Conservation (phyloP, 2,797 vertebrate genomes). For the Tragopan temminckii region DNA sequence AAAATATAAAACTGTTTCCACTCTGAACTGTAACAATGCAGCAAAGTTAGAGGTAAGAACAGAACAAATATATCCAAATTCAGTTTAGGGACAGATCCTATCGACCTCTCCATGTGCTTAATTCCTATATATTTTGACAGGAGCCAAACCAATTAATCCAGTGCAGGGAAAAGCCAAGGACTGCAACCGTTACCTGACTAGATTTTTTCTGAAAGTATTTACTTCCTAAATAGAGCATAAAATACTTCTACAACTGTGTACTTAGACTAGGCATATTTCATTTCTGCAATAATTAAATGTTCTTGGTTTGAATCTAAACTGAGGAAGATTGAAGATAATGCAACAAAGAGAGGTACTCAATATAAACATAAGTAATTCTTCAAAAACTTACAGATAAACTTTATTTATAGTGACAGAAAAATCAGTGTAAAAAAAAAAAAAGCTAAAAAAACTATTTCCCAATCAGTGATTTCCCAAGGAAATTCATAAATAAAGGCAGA, state of each 20-base stretch:
- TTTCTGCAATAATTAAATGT: not conserved
- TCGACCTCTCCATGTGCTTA: not conserved
- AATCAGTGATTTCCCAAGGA: not conserved
- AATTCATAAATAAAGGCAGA: not conserved
- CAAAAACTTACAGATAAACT: not conserved
- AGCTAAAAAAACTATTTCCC: not conserved
- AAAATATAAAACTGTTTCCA: constrained; percentile 26
- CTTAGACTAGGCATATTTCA: not conserved
- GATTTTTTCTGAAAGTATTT: not conserved
- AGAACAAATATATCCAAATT: constrained; percentile 17
- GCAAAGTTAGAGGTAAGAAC: constrained; percentile 15
- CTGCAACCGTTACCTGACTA: not conserved
- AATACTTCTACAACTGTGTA: not conserved
- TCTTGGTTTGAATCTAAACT: not conserved
- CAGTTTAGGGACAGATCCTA: not conserved
- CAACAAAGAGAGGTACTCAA: not conserved
- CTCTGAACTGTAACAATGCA: constrained; percentile 21
- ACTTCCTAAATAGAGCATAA: not conserved
- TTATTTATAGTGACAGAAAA: not conserved
- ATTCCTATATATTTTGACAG: not conserved
- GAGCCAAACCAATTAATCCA: not conserved
- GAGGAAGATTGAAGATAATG: not conserved
- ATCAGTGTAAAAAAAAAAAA: not conserved
- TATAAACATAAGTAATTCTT: not conserved
- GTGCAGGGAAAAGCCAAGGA: constrained; percentile 38